Percentiles rank a stretch among this genome's conserved stretches.
phyloP scores from a whole-genome alignment of 2,888 invertebrate species.

The Spisula solida region DNA sequence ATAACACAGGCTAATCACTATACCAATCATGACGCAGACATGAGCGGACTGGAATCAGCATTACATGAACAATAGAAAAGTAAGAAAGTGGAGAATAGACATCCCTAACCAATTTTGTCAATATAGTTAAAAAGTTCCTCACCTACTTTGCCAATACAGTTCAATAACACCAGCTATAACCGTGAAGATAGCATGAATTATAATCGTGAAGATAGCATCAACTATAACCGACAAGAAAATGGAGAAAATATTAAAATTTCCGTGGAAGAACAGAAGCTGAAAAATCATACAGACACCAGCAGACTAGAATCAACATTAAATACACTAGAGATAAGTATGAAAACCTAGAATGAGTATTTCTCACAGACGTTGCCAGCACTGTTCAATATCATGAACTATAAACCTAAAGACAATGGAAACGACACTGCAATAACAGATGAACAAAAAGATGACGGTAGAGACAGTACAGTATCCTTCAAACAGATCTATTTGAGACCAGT shows the following conservation, averaged over 20 bases:
- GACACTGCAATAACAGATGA: background rate
- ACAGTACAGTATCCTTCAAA: background rate
- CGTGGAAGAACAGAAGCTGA: background rate
- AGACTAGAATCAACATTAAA: too few relatives aligned
- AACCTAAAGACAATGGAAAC: background rate
- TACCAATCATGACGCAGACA: slow-evolving; percentile 19
- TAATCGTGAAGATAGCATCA: too few relatives aligned
- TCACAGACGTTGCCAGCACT: too few relatives aligned
- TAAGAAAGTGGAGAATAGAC: background rate
- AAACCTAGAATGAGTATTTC: too few relatives aligned
- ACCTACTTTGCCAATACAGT: background rate
- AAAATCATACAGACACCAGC: background rate
- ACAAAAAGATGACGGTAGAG: background rate
- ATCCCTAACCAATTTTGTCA: too few relatives aligned
- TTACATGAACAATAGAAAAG: background rate
- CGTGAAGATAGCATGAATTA: too few relatives aligned
- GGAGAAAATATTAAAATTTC: too few relatives aligned
- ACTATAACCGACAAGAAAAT: too few relatives aligned
- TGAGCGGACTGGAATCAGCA: background rate
- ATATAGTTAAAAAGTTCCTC: too few relatives aligned
- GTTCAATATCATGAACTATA: background rate
- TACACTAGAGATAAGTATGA: too few relatives aligned
- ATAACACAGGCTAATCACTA: background rate
- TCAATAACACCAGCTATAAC: background rate
- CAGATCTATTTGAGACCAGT: too few relatives aligned